phyloP scores from a whole-genome alignment of 2,888 invertebrate species.

The Dasysyrphus albostriatus region DNA sequence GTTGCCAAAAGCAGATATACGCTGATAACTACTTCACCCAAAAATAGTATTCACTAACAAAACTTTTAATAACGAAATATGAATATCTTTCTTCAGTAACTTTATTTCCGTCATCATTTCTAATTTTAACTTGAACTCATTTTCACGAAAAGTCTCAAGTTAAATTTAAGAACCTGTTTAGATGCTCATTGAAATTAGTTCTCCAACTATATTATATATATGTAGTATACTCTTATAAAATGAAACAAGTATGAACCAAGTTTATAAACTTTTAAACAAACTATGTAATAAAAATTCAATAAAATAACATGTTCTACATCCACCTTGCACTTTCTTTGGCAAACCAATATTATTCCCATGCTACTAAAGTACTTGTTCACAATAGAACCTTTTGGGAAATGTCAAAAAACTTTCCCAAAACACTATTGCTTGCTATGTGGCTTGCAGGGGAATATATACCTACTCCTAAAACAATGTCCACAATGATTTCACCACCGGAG shows the following conservation, averaged over 20 bases:
- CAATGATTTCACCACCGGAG: conserved; percentile 7
- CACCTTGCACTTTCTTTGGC: not conserved
- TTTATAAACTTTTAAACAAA: conserved; percentile 16
- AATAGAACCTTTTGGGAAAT: conserved; percentile 30
- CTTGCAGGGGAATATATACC: not conserved
- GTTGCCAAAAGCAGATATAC: too few relatives aligned
- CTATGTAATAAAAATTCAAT: conserved; percentile 28
- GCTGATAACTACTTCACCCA: too few relatives aligned
- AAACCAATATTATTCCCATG: not conserved
- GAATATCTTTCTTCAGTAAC: too few relatives aligned
- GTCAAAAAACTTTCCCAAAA: conserved; percentile 36
- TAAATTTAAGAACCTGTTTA: too few relatives aligned
- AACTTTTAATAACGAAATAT: too few relatives aligned
- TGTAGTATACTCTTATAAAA: not conserved
- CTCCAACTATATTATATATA: not conserved
- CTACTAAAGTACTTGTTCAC: not conserved
- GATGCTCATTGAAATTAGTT: not conserved
- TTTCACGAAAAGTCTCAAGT: too few relatives aligned
- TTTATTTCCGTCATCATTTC: too few relatives aligned
- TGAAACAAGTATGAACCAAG: not conserved
- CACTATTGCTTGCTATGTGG: not conserved
- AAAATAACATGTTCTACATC: conserved; percentile 1
- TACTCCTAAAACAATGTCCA: conserved; percentile 24
- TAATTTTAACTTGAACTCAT: too few relatives aligned
- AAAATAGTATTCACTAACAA: too few relatives aligned